Evolutionary conservation across 1,140 invertebrate genomes (phyloP), one percentile per base, ranked within the genome.

Genomic region (Penaeus indicus): DNA sequence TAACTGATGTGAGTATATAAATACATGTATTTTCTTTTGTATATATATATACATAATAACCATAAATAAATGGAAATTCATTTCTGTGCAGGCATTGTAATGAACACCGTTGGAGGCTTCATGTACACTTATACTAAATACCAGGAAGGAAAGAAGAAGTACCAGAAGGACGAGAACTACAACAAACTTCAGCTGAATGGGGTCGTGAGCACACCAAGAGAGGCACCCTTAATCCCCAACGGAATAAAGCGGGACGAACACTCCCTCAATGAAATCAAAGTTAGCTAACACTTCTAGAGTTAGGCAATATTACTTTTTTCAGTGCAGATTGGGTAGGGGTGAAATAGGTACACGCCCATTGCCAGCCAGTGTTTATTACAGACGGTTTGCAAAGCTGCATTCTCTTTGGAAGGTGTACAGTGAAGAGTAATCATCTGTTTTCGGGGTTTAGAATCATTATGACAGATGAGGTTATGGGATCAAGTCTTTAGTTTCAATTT

Each of bases 101-200:
- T 94, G 86, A 94, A 94, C 89, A 91, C 93, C 1, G 77, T 91
- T 27, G 93, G 93, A 8, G 93, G 93, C 16, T 80, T 93, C n/a
- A 85, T 92, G n/a, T 94, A 94, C 89, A 92, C 93, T 21, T 92
- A 91, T 86, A 91, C 92, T 4, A 94, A 94, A 84, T 93, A 93
- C 91, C 67, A 79, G 79, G 91, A 91, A 78, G 80, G 38, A 62
- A 67, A 83, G 21, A 86, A 77, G 42, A 77, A 64, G 47, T 42
- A 19, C 19, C 27, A n/a, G 42, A 25, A 84, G 47, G 82, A 84
- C 47, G 82, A 84, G 67, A 84, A 84, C 32, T 84, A 47, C 63
- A 84, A 84, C 21, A 75, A 85, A 61, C 22, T 78, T n/a, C 22
- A 54, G 22, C 47, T 42, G 22, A 75, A 75, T n/a, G n/a, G 25